These are phyloP conservation scores for Chaetodon trifasciatus DNA, from an alignment of 2,797 vertebrate genomes.

Conservation along the genomic window DNA sequence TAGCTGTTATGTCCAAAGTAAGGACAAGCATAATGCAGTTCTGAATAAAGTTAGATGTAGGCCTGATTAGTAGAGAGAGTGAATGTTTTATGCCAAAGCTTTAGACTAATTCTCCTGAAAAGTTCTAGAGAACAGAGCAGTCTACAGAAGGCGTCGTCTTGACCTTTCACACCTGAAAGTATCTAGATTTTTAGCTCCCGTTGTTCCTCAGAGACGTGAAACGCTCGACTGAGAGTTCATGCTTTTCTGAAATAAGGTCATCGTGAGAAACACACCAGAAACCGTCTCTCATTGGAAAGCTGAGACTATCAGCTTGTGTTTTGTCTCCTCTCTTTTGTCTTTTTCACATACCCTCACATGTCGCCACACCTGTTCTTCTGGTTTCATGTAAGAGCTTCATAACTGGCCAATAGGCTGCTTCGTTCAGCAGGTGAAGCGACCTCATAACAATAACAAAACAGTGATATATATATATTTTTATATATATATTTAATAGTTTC, in stretches of 20 bases:
- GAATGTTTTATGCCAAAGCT: too few relatives aligned
- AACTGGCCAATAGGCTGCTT: background rate
- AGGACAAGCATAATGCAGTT: too few relatives aligned
- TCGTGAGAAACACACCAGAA: background rate
- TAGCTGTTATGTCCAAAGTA: too few relatives aligned
- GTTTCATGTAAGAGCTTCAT: conserved; percentile 27
- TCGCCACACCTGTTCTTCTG: conserved; percentile 49
- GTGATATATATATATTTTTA: too few relatives aligned
- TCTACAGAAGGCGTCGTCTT: rapidly evolving
- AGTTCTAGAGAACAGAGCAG: too few relatives aligned
- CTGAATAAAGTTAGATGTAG: too few relatives aligned
- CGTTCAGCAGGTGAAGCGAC: background rate
- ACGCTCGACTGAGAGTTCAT: background rate
- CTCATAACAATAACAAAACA: background rate
- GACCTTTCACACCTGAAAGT: background rate
- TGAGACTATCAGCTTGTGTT: background rate
- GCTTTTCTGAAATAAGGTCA: background rate
- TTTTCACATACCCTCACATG: background rate
- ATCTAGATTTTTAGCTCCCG: background rate
- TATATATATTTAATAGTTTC: background rate
- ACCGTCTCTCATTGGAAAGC: too few relatives aligned
- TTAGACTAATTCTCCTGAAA: too few relatives aligned
- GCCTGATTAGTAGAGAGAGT: too few relatives aligned
- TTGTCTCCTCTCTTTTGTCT: background rate
- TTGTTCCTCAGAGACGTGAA: background rate